Evolutionary conservation across 2,113 vertebrate genomes (phyloP).

Genomic region (Gambusia affinis): DNA sequence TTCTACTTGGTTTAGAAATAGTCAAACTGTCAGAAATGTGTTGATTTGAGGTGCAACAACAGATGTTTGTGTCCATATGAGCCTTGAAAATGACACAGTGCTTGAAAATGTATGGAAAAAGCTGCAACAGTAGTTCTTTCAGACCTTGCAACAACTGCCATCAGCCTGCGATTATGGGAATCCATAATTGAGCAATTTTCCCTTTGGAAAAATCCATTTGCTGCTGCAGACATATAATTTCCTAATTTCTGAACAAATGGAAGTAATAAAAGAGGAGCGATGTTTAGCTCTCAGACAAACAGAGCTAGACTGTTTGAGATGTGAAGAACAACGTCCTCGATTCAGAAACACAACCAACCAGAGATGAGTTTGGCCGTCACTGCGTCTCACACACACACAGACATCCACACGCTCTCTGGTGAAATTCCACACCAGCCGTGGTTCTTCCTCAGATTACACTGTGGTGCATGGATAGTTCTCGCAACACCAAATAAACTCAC

Average conservation of each 20-base stretch:
- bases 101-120: too few species aligned
- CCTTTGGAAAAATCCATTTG: not conserved
- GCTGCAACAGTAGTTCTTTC: too few species aligned
- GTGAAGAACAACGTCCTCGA: conserved; percentile 8
- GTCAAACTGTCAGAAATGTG: not conserved
- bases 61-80: too few species aligned
- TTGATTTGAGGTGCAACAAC: too few species aligned
- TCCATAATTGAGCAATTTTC: not conserved
- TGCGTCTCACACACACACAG: conserved; percentile 1
- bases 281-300: not conserved
- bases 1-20: not conserved
- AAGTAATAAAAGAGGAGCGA: not conserved
- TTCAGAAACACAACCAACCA: not conserved
- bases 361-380: not conserved
- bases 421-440: conserved; percentile 63
- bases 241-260: not conserved
- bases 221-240: not conserved
- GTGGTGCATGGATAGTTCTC: conserved; percentile 14
- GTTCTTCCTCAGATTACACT: conserved; percentile 53
- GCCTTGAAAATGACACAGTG: too few species aligned
- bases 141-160: too few species aligned
- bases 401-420: conserved; percentile 22
- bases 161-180: too few species aligned
- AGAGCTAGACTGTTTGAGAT: too few species aligned
- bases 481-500: conserved; percentile 8